Base-by-base conservation (phyloP, 2,797 vertebrate genomes). In the Sebastes ruberrimus region DNA sequence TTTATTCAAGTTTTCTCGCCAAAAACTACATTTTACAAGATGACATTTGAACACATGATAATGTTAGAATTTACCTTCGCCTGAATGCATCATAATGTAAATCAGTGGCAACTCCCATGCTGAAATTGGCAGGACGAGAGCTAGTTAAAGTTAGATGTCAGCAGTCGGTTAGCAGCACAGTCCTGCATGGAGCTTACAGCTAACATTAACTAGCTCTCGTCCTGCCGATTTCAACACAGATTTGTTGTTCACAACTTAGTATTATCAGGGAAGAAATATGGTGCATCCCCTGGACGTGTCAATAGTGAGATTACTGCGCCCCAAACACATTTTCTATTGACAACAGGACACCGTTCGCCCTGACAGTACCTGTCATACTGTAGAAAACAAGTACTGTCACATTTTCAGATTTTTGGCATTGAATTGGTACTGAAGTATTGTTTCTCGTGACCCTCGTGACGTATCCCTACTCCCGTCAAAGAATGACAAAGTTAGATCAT, bases 1-100 rank as follows among this genome's bases (percentile, higher is more conserved):
- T 52, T 52, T 52, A 20, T n/a, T 52, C 4, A n/a, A 49, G 18
- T 49, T 49, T 49, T 49, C 46, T 49, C 1, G 7, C 18, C 46
- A 49, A 52, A 52, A 52, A 52, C 0, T n/a, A 52, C 0, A 52
- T 52, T 52, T n/a, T n/a, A n/a, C 46, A 52, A 52, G 46, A 0
- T 52, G 18, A 52, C 46, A n/a, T 52, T 52, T 20, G 46, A 52
- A 52, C 46, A 52, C 46, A 9, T 52, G 46, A 52, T 52, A 20
- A 52, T 52, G 18, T 52, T 20, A 52, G 46, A 52, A 9, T 52
- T 52, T n/a, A 9, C 46, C 46, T 52, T n/a, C 18, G 7, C 46
- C 46, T n/a, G 18, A n/a, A 52, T 20, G 46, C 46, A 52, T 52
- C 18, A 52, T n/a, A 52, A 52, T 52, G 46, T 52, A n/a, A 52